These are phyloP conservation scores for Stenichneumon culpator DNA, from an alignment of 2,888 invertebrate species.

Conservation along the genomic window DNA sequence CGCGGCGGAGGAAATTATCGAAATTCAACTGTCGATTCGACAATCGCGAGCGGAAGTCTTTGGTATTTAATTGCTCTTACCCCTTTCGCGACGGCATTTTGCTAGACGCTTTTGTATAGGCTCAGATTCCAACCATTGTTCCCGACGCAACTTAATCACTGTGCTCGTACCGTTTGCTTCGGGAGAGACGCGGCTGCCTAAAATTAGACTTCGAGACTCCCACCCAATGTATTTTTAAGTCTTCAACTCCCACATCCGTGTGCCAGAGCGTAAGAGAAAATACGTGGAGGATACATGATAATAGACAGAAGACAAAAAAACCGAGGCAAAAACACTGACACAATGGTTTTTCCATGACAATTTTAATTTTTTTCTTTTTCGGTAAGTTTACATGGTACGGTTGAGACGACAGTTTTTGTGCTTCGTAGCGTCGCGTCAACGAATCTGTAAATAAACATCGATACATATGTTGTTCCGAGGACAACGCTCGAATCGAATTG, in stretches of 20 bases:
- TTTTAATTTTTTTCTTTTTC: not conserved
- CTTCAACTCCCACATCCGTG: conserved; percentile 42
- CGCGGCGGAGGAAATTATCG: not conserved
- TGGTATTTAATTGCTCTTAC: conserved; percentile 45
- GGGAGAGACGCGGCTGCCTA: conserved; percentile 65
- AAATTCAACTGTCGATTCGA: not conserved
- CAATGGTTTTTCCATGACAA: not conserved
- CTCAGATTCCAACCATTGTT: conserved; percentile 51
- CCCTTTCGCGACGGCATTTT: conserved; percentile 63
- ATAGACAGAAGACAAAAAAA: conserved; percentile 12
- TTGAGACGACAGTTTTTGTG: not conserved
- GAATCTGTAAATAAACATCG: conserved; percentile 62
- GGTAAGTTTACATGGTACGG: not conserved
- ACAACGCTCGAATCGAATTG: conserved; percentile 39
- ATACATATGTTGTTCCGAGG: conserved; percentile 41
- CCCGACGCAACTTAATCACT: conserved; percentile 58
- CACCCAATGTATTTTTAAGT: conserved; percentile 64
- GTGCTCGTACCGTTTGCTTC: conserved; percentile 45
- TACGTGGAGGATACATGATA: conserved; percentile 24
- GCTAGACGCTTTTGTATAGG: conserved; percentile 7
- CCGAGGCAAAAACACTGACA: not conserved
- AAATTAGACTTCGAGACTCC: conserved; percentile 70
- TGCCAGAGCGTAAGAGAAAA: conserved; percentile 14
- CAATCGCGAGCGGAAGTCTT: not conserved
- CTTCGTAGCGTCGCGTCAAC: not conserved